Conservation (phyloP, 2,797 vertebrate genomes). For the Cheracebus regulus region DNA sequence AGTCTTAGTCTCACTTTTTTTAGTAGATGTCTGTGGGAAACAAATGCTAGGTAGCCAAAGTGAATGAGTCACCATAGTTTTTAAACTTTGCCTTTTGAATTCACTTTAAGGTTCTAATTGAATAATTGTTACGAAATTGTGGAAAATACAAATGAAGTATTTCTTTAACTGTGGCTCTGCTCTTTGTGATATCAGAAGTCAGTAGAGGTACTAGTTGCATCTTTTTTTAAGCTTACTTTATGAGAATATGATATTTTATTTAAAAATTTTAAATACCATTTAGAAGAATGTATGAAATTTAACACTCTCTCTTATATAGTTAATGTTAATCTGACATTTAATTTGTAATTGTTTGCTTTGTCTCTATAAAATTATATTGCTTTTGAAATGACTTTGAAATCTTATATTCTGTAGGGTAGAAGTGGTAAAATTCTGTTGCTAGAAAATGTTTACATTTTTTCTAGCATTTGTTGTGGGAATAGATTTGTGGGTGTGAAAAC, state of each 20-base stretch:
- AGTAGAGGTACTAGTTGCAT: not conserved
- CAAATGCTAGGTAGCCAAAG: not conserved
- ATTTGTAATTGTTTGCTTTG: not conserved
- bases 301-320: not conserved
- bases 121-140: not conserved
- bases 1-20: not conserved
- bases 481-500: not conserved
- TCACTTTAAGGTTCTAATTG: not conserved
- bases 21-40: not conserved
- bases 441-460: constrained; percentile 12
- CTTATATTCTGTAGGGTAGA: not conserved
- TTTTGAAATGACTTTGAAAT: not conserved
- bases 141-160: not conserved
- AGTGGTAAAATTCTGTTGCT: not conserved
- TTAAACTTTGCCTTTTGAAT: not conserved
- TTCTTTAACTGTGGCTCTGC: not conserved
- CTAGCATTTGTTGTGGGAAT: not conserved
- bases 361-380: not conserved
- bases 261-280: not conserved
- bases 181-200: not conserved
- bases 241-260: not conserved
- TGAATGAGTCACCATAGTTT: not conserved
- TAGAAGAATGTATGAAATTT: constrained; percentile 11
- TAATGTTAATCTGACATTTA: not conserved
- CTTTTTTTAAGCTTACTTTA: not conserved